Base-by-base conservation (phyloP, 2,113 vertebrate genomes). In the Stigmatopora nigra region DNA sequence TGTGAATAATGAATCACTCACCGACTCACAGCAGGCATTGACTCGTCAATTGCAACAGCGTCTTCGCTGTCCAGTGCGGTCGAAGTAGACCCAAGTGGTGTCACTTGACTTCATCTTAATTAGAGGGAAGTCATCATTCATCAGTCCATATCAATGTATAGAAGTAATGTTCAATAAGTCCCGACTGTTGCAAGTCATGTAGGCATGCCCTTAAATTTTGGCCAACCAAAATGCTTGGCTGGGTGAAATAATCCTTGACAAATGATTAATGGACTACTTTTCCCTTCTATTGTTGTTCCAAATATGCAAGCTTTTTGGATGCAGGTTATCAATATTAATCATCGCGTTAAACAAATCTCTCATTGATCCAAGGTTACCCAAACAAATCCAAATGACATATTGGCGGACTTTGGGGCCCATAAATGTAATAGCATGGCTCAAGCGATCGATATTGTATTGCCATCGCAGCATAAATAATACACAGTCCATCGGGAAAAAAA, bases 311-410 rank as follows among this genome's bases (percentile, higher is more conserved):
- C 59, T 61, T 45, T 44, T 61, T 19, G 17, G 41, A 8, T 14
- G 41, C 59, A 3, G 20, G 41, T 45, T 61, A 14, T 45, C 38
- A 61, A 61, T 61, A 61, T 41, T 22, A 61, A 45, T 45, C 59
- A 22, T n/a, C n/a, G 17, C 7, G 41, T 22, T 61, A 44, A 45
- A 61, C 41, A 22, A 45, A 61, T 61, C 41, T 61, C 41, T 7
- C 19, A 61, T 61, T 45, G 59, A 61, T 61, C 38, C n/a, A 44
- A 61, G 59, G 59, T 61, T 15, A 22, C 38, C 20, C 2, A 61
- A 45, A n/a, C 22, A 41, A 61, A 45, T 61, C 59, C 20, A 22
- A 45, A 61, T 45, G n/a, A 19, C 59, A 61, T 61, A n/a, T 61
- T 46, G 59, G 19, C n/a, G 19, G 41, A 46, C 19, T 19, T 45